phyloP scores from a whole-genome alignment of 2,888 invertebrate genomes.

The Acrocera orbiculus region DNA sequence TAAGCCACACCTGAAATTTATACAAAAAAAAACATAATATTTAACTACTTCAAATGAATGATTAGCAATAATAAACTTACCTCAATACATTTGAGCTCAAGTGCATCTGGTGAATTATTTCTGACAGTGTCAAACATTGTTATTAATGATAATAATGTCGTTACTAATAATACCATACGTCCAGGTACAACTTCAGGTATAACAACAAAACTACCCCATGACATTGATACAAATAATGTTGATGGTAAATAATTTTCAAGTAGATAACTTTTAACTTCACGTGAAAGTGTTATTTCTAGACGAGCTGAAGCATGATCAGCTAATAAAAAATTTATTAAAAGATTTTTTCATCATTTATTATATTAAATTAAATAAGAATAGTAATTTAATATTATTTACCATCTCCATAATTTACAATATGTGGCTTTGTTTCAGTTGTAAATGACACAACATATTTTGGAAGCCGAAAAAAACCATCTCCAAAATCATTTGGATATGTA shows the following conservation, averaged over 20 bases:
- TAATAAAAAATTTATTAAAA: slow-evolving; percentile 17
- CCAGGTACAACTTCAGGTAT: slow-evolving; percentile 48
- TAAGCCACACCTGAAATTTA: slow-evolving; percentile 37
- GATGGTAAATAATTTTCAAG: slow-evolving; percentile 46
- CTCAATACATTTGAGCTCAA: slow-evolving; percentile 45
- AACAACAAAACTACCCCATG: slow-evolving; percentile 49
- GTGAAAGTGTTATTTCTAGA: slow-evolving; percentile 39
- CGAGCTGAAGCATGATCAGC: slow-evolving; percentile 44
- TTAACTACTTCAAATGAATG: background rate
- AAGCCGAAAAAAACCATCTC: slow-evolving; percentile 37
- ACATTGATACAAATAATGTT: slow-evolving; percentile 44
- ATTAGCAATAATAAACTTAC: slow-evolving; percentile 10
- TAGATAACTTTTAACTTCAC: slow-evolving; percentile 42
- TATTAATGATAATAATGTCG: slow-evolving; percentile 42
- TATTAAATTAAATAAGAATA: background rate
- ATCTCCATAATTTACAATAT: slow-evolving; percentile 44
- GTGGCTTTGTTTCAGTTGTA: slow-evolving; percentile 40
- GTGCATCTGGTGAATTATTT: slow-evolving; percentile 44
- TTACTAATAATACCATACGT: slow-evolving; percentile 41
- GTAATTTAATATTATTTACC: slow-evolving; percentile 36
- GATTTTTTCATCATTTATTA: background rate
- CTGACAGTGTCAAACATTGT: slow-evolving; percentile 50
- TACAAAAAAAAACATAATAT: no score
- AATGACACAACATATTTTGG: slow-evolving; percentile 47
- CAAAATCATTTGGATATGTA: slow-evolving; percentile 35